phyloP scores from a whole-genome alignment of 2,888 invertebrate genomes.

The Dromius quadrimaculatus region DNA sequence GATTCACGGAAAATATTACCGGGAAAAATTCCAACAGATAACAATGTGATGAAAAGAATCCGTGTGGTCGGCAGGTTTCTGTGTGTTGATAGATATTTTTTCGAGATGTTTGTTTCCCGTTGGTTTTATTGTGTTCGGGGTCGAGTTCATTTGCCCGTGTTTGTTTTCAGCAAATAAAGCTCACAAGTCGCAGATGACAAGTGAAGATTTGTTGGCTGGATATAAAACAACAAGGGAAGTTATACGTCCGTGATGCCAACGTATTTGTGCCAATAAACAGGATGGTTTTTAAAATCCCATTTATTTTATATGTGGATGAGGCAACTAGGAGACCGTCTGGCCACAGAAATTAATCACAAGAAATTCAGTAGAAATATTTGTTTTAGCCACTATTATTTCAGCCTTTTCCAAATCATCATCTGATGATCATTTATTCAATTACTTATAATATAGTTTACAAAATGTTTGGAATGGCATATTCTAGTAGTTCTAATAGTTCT shows the following conservation, averaged over 20 bases:
- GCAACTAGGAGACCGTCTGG: conserved; percentile 28
- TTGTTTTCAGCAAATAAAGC: conserved; percentile 49
- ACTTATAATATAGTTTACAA: too few species aligned
- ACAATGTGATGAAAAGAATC: conserved; percentile 10
- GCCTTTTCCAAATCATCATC: too few species aligned
- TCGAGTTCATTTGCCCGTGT: conserved; percentile 50
- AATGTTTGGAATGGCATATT: too few species aligned
- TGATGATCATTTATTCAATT: too few species aligned
- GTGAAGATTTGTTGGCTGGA: conserved; percentile 47
- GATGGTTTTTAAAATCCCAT: conserved; percentile 50
- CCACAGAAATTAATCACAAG: conserved; percentile 44
- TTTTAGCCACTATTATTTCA: too few species aligned
- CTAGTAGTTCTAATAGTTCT: too few species aligned
- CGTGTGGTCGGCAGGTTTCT: too few species aligned
- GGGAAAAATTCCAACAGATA: conserved; percentile 8
- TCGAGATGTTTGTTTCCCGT: conserved; percentile 6
- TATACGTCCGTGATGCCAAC: conserved; percentile 42
- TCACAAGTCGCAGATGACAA: conserved; percentile 47
- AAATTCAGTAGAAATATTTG: too few species aligned
- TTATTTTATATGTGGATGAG: conserved; percentile 47
- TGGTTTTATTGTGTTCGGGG: too few species aligned
- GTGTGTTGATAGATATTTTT: too few species aligned
- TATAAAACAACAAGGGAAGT: conserved; percentile 46
- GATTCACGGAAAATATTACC: background rate
- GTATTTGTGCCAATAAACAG: conserved; percentile 48